Evolutionary conservation across 2,888 invertebrate genomes (phyloP).

Genomic region (Platycnemis pennipes): DNA sequence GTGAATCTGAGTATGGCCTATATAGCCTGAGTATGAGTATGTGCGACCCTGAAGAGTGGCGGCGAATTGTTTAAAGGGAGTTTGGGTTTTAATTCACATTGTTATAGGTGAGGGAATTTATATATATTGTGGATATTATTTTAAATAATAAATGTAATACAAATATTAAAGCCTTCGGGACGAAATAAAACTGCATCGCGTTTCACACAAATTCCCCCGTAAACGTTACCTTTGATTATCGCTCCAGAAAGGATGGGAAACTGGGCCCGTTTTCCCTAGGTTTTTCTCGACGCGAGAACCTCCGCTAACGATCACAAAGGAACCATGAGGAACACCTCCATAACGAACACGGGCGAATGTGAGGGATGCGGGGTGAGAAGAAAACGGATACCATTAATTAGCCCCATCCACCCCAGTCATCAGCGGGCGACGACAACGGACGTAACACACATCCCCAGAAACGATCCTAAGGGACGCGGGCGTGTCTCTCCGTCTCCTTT

Average conservation of each 20-base stretch:
- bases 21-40: too few species aligned
- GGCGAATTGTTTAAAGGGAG: too few species aligned
- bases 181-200: too few species aligned
- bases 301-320: neutral
- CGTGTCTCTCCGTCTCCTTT: neutral
- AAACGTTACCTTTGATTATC: too few species aligned
- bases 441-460: neutral
- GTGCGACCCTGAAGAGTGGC: too few species aligned
- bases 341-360: neutral
- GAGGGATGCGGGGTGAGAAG: neutral
- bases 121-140: too few species aligned
- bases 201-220: too few species aligned
- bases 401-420: slow-evolving; percentile 9
- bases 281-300: neutral
- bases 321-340: neutral
- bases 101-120: too few species aligned
- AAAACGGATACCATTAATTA: slow-evolving; percentile 18
- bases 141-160: too few species aligned
- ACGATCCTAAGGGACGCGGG: neutral
- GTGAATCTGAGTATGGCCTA: too few species aligned
- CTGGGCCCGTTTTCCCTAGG: neutral
- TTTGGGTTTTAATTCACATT: too few species aligned
- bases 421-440: neutral
- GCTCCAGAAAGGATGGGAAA: neutral
- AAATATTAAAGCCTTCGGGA: too few species aligned